phyloP scores from a whole-genome alignment of 1,140 invertebrate genomes.

The Oreohelix idahoensis region DNA sequence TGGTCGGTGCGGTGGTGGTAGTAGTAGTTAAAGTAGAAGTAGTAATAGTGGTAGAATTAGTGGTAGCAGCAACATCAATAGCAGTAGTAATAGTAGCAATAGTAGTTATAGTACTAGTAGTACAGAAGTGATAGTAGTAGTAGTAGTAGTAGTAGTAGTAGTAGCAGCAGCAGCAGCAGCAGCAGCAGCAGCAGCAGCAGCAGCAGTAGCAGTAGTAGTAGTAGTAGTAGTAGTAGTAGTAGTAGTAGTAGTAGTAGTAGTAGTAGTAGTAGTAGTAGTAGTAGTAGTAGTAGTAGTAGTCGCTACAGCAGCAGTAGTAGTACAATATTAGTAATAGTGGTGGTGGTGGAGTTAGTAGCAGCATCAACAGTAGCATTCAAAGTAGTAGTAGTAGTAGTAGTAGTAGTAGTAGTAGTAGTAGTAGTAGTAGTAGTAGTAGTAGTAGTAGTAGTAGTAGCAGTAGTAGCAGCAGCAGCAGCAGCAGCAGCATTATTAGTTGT shows the following conservation, averaged over 20 bases:
- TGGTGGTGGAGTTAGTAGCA: too few relatives aligned
- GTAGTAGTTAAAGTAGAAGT: conserved; percentile 8
- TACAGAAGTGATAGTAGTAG: too few relatives aligned
- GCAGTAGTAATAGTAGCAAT: too few relatives aligned
- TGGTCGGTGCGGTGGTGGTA: background rate
- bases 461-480: conserved; percentile 16
- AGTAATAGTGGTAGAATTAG: too few relatives aligned
- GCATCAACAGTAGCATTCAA: too few relatives aligned
- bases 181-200: too few relatives aligned
- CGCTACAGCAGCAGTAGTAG: conserved; percentile 12
- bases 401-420: conserved; percentile 1
- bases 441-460: conserved; percentile 11
- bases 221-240: too few relatives aligned
- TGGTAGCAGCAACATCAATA: background rate
- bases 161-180: too few relatives aligned
- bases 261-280: conserved; percentile 5
- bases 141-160: too few relatives aligned
- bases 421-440: conserved; percentile 8
- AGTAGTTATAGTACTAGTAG: background rate
- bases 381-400: conserved; percentile 14
- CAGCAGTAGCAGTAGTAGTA: too few relatives aligned
- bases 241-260: background rate
- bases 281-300: too few relatives aligned
- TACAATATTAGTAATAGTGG: background rate
- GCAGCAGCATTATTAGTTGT: too few relatives aligned